Evolutionary conservation across 2,888 invertebrate genomes (phyloP).

Genomic region (Stictocephala bisonia): DNA sequence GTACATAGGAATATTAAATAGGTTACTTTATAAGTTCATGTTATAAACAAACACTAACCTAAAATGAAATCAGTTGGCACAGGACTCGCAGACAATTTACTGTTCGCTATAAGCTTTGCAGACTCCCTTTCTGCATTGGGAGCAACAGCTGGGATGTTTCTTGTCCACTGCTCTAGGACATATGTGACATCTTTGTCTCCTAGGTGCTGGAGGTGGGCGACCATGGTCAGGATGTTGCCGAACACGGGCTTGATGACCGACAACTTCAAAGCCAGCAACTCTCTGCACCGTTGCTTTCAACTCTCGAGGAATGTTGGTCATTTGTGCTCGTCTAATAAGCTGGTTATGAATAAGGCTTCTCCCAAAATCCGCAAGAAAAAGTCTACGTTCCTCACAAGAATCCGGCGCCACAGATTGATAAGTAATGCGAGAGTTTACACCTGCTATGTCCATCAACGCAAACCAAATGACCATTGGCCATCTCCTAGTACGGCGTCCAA

Average conservation of each 20-base stretch:
- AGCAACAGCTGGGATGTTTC: not conserved
- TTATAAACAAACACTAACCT: too few relatives aligned
- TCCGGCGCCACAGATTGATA: not conserved
- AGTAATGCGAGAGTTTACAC: conserved; percentile 8
- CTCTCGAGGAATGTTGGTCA: not conserved
- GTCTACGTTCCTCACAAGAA: not conserved
- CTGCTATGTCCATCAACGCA: conserved; percentile 16
- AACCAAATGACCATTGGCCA: conserved; percentile 15
- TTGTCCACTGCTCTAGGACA: not conserved
- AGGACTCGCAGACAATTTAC: not conserved
- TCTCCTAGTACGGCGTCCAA: not conserved
- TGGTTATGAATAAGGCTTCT: not conserved
- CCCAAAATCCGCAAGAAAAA: not conserved
- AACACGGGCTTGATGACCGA: not conserved
- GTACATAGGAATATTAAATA: too few relatives aligned
- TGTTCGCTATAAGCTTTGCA: not conserved
- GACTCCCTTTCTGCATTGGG: not conserved
- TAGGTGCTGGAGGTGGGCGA: not conserved
- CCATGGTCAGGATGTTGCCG: not conserved
- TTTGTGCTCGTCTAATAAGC: not conserved
- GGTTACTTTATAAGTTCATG: too few relatives aligned
- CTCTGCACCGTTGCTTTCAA: not conserved
- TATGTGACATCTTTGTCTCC: not conserved
- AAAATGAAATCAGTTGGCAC: too few relatives aligned
- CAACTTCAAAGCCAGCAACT: not conserved